phyloP scores from a whole-genome alignment of 2,797 vertebrate genomes.

The Labroides dimidiatus region DNA sequence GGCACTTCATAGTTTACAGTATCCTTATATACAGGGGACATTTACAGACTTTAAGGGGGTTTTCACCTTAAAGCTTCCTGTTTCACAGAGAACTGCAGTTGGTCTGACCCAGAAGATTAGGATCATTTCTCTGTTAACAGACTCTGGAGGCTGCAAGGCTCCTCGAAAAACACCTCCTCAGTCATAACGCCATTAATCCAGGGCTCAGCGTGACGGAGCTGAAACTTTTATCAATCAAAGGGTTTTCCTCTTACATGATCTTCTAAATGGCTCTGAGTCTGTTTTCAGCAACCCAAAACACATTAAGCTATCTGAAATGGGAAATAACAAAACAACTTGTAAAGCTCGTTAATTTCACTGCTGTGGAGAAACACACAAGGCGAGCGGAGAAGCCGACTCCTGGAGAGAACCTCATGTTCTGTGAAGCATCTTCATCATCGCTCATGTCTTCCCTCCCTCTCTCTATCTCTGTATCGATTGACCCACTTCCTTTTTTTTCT shows the following conservation, averaged over 20 bases:
- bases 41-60: not conserved
- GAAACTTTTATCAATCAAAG: not conserved
- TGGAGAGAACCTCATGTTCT: constrained; percentile 11
- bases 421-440: constrained; percentile 36
- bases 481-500: constrained; percentile 12
- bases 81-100: not conserved
- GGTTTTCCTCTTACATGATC: not conserved
- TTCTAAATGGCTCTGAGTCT: not conserved
- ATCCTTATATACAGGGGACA: not conserved
- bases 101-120: not conserved
- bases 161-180: not conserved
- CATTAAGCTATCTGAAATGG: too few relatives aligned
- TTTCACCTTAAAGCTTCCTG: not conserved
- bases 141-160: constrained; percentile 17
- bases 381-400: constrained; percentile 13
- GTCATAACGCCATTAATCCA: not conserved
- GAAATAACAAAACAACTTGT: constrained; percentile 13
- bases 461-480: constrained; percentile 30
- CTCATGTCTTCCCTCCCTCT: constrained; percentile 10
- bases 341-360: constrained; percentile 1
- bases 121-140: constrained; percentile 24
- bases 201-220: not conserved
- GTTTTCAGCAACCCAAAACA: not conserved
- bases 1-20: not conserved
- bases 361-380: constrained; percentile 3